Evolutionary conservation across 1,140 invertebrate genomes (phyloP).

Genomic region (Monomorium pharaonis): DNA sequence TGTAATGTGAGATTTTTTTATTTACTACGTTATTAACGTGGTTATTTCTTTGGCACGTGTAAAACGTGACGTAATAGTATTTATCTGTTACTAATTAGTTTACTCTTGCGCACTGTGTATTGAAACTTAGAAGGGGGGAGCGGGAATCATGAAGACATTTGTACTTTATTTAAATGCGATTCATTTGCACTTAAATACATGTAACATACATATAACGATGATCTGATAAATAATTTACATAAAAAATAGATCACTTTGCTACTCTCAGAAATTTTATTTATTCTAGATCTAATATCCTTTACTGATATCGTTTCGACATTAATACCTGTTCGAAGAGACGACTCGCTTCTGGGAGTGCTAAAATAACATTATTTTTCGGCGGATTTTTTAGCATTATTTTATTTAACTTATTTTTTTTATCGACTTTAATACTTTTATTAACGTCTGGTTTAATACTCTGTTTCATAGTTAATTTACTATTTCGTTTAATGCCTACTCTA

Average conservation of each 20-base stretch:
- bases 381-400: background rate
- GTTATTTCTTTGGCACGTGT: background rate
- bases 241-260: background rate
- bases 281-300: background rate
- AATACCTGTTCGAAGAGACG: background rate
- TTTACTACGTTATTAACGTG: conserved; percentile 3
- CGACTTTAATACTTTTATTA: background rate
- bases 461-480: background rate
- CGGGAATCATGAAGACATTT: background rate
- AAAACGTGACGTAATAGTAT: conserved; percentile 23
- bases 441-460: background rate
- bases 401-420: conserved; percentile 5
- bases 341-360: background rate
- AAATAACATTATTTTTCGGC: background rate
- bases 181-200: conserved; percentile 20
- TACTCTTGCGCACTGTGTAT: background rate
- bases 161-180: conserved; percentile 30
- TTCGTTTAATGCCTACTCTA: background rate
- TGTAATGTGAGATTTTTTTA: background rate
- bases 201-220: background rate
- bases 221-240: conserved; percentile 27
- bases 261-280: background rate
- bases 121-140: background rate
- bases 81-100: conserved; percentile 40
- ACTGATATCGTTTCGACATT: background rate